Percentiles rank a stretch among this genome's conserved stretches.
These are phyloP conservation scores for Amphimedon queenslandica DNA, from an alignment of 37 sponge, comb jelly and placozoan species.

Conservation along the genomic window DNA sequence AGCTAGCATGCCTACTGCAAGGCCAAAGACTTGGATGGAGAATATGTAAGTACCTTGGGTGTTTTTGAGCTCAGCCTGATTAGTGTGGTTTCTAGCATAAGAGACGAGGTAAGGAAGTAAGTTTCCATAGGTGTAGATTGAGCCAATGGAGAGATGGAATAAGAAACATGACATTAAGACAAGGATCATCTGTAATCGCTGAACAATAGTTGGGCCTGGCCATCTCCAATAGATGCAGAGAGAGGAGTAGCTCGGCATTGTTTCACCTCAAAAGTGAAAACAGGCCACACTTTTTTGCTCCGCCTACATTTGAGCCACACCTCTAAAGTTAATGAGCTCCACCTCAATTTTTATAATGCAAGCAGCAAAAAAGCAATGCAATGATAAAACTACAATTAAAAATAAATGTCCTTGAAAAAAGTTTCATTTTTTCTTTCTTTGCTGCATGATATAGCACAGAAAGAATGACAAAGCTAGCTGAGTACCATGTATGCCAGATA, in stretches of 20 bases:
- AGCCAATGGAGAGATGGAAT: slow-evolving; percentile 83
- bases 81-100: slow-evolving; percentile 57
- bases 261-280: neutral
- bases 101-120: slow-evolving; percentile 83
- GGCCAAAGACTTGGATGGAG: slow-evolving; percentile 49
- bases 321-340: no score
- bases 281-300: neutral
- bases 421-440: no score
- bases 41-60: slow-evolving; percentile 47
- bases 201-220: slow-evolving; percentile 13
- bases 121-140: slow-evolving; percentile 79
- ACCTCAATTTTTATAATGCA: no score
- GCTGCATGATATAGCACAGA: no score
- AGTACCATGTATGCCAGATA: no score
- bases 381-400: no score
- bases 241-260: neutral
- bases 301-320: neutral
- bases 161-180: slow-evolving; percentile 64
- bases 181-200: slow-evolving; percentile 11
- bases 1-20: slow-evolving; percentile 65
- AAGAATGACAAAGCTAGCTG: no score
- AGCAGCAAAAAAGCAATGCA: no score
- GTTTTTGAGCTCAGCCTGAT: slow-evolving; percentile 18
- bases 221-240: slow-evolving; percentile 7
- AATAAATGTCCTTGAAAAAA: no score